These are phyloP conservation scores for Nothoprocta perdicaria DNA, from an alignment of 2,113 vertebrate genomes.

Conservation along the genomic window DNA sequence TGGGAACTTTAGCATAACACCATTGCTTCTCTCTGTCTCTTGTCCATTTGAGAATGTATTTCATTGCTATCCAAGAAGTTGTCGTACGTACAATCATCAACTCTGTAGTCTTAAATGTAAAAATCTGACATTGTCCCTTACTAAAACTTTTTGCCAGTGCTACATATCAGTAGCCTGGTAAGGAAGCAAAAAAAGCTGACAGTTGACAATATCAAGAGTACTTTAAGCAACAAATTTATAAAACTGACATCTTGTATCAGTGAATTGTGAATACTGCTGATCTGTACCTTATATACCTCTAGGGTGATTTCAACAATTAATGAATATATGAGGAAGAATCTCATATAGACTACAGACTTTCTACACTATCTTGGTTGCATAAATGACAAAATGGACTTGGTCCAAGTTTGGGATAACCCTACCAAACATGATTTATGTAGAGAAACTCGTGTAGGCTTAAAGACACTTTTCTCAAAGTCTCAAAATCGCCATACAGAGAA, in stretches of 20 bases:
- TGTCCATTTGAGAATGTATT: background rate
- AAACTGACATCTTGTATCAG: slow-evolving; percentile 14
- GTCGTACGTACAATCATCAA: background rate
- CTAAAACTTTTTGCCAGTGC: background rate
- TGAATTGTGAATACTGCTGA: slow-evolving; percentile 20
- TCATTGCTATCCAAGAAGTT: background rate
- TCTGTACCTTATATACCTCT: slow-evolving; percentile 12
- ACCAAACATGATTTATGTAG: background rate
- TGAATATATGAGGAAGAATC: background rate
- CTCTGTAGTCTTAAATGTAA: background rate
- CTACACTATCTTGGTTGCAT: background rate
- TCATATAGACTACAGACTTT: background rate
- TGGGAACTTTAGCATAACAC: slow-evolving; percentile 30
- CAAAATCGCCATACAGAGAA: background rate
- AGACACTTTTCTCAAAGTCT: background rate
- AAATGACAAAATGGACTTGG: background rate
- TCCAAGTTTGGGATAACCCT: background rate
- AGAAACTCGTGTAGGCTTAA: background rate
- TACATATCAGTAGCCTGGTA: background rate
- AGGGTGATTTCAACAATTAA: slow-evolving; percentile 38
- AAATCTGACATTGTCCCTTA: background rate
- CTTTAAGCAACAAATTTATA: slow-evolving; percentile 4
- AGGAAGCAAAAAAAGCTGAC: background rate
- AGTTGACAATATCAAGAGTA: background rate
- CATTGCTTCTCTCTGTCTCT: background rate